phyloP scores from a whole-genome alignment of 1,140 invertebrate genomes.

The Camponotus floridanus region DNA sequence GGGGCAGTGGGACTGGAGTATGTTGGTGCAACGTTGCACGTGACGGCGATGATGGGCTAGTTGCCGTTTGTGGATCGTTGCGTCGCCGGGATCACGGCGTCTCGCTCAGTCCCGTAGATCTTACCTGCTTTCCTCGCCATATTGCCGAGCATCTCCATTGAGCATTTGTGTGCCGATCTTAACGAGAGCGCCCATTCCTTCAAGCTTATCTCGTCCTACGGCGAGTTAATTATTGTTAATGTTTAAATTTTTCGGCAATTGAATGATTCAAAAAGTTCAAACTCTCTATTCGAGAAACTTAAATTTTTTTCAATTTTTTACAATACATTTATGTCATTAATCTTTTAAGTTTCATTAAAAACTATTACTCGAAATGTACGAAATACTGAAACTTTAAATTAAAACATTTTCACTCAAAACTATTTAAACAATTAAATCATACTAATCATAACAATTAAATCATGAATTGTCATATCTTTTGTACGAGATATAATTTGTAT shows the following conservation, averaged over 20 bases:
- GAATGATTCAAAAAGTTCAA: not conserved
- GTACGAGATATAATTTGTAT: not conserved
- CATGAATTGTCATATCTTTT: not conserved
- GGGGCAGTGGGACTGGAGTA: slow-evolving; percentile 83
- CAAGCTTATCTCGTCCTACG: slow-evolving; percentile 97
- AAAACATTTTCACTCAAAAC: slow-evolving; percentile 5
- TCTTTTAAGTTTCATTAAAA: not conserved
- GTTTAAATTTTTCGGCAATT: not conserved
- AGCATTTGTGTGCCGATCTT: slow-evolving; percentile 96
- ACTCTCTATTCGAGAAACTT: not conserved
- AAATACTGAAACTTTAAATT: not conserved
- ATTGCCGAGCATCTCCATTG: slow-evolving; percentile 95
- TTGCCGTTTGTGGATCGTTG: slow-evolving; percentile 87
- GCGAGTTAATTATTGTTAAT: not conserved
- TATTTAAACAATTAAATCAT: not conserved
- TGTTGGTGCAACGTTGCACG: slow-evolving; percentile 52
- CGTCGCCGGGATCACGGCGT: slow-evolving; percentile 85
- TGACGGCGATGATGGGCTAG: slow-evolving; percentile 77
- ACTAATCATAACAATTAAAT: not conserved
- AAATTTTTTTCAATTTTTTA: not conserved
- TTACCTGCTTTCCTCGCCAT: slow-evolving; percentile 99
- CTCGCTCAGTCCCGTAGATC: slow-evolving; percentile 95
- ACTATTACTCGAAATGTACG: not conserved
- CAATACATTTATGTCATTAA: too few relatives aligned
- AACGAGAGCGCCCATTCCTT: slow-evolving; percentile 98